phyloP scores from a whole-genome alignment of 2,888 invertebrate species.

The Monopis laevigella region DNA sequence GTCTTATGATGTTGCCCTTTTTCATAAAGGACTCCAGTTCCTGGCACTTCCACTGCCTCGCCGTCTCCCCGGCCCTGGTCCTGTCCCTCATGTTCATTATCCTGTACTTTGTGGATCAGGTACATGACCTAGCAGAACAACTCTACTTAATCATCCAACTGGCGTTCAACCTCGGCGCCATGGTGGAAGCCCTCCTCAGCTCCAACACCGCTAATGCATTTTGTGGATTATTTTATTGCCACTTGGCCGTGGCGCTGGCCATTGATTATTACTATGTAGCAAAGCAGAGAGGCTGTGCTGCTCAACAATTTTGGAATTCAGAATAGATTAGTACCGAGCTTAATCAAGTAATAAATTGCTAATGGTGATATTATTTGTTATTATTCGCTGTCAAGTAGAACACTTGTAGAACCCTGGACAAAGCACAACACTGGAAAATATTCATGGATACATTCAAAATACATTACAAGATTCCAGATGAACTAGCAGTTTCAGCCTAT shows the following conservation, averaged over 20 bases:
- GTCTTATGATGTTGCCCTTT: conserved; percentile 52
- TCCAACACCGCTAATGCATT: conserved; percentile 27
- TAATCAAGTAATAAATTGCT: too few relatives aligned
- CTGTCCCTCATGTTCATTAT: conserved; percentile 48
- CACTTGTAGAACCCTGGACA: too few relatives aligned
- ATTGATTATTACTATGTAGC: conserved; percentile 43
- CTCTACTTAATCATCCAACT: conserved; percentile 40
- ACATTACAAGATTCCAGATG: too few relatives aligned
- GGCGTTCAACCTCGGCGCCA: conserved; percentile 27
- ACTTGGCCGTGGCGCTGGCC: conserved; percentile 39
- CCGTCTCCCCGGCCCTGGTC: conserved; percentile 45
- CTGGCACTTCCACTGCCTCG: conserved; percentile 42
- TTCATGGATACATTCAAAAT: too few relatives aligned
- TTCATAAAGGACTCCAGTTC: conserved; percentile 32
- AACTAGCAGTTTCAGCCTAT: too few relatives aligned
- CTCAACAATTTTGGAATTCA: too few relatives aligned
- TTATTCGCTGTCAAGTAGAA: too few relatives aligned
- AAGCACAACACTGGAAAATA: too few relatives aligned
- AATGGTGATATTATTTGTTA: too few relatives aligned
- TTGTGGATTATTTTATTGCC: conserved; percentile 43
- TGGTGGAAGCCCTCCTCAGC: conserved; percentile 25
- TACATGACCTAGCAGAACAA: conserved; percentile 50
- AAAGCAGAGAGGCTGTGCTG: conserved; percentile 38
- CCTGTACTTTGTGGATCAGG: conserved; percentile 56
- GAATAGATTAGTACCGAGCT: too few relatives aligned